These are phyloP conservation scores for Callinectes sapidus DNA, from an alignment of 2,888 invertebrate genomes.

Conservation along the genomic window DNA sequence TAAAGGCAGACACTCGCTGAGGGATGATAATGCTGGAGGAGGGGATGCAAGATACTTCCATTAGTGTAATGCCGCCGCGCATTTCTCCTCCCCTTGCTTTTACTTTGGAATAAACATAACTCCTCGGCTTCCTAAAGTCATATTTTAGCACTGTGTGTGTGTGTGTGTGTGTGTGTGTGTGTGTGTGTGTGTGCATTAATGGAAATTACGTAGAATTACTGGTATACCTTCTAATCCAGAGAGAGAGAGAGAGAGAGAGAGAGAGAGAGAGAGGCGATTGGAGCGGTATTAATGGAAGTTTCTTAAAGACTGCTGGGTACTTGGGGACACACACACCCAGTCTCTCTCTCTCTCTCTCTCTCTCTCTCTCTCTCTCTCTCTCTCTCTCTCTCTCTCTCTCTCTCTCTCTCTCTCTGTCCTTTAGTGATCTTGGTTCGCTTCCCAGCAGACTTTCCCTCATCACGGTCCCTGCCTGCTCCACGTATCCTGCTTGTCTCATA, in stretches of 20 bases:
- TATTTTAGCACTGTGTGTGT: neutral
- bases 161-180: conserved; percentile 1
- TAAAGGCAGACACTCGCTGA: neutral
- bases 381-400: neutral
- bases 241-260: neutral
- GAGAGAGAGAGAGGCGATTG: neutral
- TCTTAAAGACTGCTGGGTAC: neutral
- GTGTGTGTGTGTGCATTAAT: neutral
- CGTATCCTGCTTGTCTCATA: neutral
- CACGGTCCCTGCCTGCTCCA: neutral
- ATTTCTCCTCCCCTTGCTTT: neutral
- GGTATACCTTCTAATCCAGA: neutral
- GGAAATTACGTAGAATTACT: neutral
- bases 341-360: neutral
- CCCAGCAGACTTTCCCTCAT: neutral
- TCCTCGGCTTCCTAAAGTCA: neutral
- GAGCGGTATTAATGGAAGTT: neutral
- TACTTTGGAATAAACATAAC: neutral
- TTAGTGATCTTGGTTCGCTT: neutral
- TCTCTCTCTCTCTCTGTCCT: neutral
- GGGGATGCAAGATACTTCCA: neutral
- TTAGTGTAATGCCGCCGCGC: neutral
- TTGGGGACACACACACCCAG: too few species aligned
- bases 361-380: neutral
- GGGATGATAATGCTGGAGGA: neutral